Percentiles rank a stretch among this genome's conserved stretches.
Evolutionary conservation across 1,140 invertebrate genomes (phyloP).

Genomic region (Trachymyrmex cornetzi): DNA sequence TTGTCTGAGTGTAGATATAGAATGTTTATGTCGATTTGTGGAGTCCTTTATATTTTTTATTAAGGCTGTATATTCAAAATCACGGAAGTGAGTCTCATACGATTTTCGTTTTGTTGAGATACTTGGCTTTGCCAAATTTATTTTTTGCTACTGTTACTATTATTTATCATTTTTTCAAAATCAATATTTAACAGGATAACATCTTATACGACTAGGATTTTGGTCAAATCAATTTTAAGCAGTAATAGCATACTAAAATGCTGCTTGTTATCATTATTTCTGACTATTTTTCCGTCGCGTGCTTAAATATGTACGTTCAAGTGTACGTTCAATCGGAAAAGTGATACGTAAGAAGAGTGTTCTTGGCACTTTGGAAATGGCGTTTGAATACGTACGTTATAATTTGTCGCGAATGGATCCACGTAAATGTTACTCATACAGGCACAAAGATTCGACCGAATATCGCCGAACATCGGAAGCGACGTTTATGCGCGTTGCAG

Average conservation of each 20-base stretch:
- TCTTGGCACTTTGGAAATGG: conserved; percentile 30
- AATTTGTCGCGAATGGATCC: conserved; percentile 22
- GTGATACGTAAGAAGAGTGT: conserved; percentile 3
- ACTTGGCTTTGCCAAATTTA: neutral
- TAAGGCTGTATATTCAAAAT: neutral
- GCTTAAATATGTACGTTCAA: neutral
- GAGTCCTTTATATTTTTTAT: too few species aligned
- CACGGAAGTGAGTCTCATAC: neutral
- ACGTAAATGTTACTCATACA: neutral
- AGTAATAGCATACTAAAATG: neutral
- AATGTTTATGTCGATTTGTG: too few species aligned
- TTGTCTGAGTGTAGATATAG: too few species aligned
- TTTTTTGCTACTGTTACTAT: neutral
- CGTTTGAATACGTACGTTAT: neutral
- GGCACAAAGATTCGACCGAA: conserved; percentile 38
- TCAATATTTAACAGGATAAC: neutral
- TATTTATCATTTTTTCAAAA: neutral
- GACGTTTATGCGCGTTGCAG: conserved; percentile 48
- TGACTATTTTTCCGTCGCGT: conserved; percentile 1
- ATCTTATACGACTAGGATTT: neutral
- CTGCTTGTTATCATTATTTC: neutral
- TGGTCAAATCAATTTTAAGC: neutral
- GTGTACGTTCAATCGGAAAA: neutral
- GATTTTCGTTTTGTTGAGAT: neutral
- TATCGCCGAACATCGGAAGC: conserved; percentile 42